Percentiles rank a stretch among this genome's conserved stretches.
phyloP scores from a whole-genome alignment of 2,113 vertebrate genomes.

The Cryptotis parvus region DNA sequence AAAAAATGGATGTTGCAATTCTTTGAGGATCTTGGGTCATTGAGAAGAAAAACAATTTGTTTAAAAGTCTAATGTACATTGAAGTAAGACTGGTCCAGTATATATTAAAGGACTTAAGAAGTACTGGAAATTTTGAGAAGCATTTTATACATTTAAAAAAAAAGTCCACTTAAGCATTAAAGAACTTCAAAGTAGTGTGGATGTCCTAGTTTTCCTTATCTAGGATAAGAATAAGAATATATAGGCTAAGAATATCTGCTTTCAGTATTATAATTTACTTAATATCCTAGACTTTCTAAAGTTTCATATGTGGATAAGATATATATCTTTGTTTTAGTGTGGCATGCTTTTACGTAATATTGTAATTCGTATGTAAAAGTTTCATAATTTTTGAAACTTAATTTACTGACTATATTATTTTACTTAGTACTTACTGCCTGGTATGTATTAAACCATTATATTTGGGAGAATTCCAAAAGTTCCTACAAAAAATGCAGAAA shows the following conservation, averaged over 20 bases:
- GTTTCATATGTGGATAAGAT: not conserved
- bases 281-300: too few relatives aligned
- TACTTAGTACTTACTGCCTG: not conserved
- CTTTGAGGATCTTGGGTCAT: conserved; percentile 61
- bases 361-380: not conserved
- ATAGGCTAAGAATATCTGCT: too few relatives aligned
- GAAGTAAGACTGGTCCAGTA: not conserved
- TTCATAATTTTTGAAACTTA: too few relatives aligned
- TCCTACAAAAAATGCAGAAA: not conserved
- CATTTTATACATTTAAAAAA: not conserved
- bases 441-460: not conserved
- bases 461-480: not conserved
- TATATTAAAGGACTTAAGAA: not conserved
- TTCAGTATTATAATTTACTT: too few relatives aligned
- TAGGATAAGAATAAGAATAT: too few relatives aligned
- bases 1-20: conserved; percentile 73
- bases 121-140: not conserved
- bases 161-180: not conserved
- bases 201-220: not conserved
- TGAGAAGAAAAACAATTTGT: not conserved
- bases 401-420: too few relatives aligned
- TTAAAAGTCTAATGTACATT: not conserved
- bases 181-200: not conserved
- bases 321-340: not conserved
- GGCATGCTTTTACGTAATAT: not conserved